Conservation (phyloP, 2,797 vertebrate genomes). For the Lacerta viridis region DNA sequence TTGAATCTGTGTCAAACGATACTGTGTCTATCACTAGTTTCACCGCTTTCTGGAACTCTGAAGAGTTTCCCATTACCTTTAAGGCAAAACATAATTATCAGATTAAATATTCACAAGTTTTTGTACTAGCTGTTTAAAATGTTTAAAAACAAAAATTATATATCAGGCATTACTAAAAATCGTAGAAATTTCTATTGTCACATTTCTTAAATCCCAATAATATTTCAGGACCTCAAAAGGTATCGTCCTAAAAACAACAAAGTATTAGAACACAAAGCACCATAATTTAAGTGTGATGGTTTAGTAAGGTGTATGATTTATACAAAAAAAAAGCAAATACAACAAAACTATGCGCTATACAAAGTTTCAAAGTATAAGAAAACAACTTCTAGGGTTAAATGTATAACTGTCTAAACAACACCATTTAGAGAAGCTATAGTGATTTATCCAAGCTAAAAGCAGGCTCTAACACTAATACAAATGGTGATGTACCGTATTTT, state of each 20-base stretch:
- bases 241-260: background rate
- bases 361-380: background rate
- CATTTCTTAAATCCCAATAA: background rate
- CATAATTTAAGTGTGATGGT: background rate
- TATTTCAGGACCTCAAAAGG: background rate
- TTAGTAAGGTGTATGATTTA: background rate
- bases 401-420: background rate
- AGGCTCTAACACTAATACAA: background rate
- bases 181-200: background rate
- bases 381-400: background rate
- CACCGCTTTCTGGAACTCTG: slow-evolving; percentile 96
- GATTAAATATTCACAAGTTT: background rate
- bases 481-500: too few relatives aligned
- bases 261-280: rapidly evolving
- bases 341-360: background rate
- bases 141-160: background rate
- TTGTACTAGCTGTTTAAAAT: background rate
- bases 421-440: background rate
- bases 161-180: background rate
- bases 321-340: background rate
- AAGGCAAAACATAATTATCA: slow-evolving; percentile 51
- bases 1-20: slow-evolving; percentile 98
- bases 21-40: slow-evolving; percentile 96
- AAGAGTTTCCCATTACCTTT: slow-evolving; percentile 96
- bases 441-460: background rate